Conservation (phyloP, 2,113 vertebrate genomes). For the Chroicocephalus ridibundus region DNA sequence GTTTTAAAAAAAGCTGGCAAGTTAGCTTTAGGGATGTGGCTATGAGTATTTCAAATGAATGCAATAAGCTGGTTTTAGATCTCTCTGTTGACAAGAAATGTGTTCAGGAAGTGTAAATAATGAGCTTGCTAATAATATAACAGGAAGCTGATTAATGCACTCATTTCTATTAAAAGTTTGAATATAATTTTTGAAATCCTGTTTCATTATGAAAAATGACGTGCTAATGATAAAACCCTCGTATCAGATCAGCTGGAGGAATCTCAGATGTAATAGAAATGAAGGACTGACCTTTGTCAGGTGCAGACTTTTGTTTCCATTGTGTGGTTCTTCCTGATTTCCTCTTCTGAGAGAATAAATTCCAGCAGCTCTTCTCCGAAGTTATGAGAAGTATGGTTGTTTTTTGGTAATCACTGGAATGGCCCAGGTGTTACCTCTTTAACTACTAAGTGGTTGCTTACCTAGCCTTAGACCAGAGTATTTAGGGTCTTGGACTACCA, state of each 20-base stretch:
- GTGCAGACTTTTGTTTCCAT: neutral
- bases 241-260: neutral
- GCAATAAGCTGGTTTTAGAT: neutral
- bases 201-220: neutral
- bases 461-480: neutral
- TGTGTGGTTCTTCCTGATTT: neutral
- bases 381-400: rapidly evolving
- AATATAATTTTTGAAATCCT: neutral
- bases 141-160: neutral
- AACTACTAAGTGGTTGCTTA: neutral
- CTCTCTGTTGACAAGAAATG: neutral
- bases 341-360: neutral
- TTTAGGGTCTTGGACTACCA: neutral
- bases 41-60: neutral
- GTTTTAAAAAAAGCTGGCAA: neutral
- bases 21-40: neutral
- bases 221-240: neutral
- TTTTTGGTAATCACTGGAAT: rapidly evolving
- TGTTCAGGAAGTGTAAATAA: conserved; percentile 20
- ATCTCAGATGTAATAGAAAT: neutral
- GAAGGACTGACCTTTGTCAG: neutral
- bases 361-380: rapidly evolving
- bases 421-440: neutral
- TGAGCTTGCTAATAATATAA: neutral
- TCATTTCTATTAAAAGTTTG: neutral